Evolutionary conservation across 2,888 invertebrate genomes (phyloP).

Genomic region (Pharmacophagus antenor): DNA sequence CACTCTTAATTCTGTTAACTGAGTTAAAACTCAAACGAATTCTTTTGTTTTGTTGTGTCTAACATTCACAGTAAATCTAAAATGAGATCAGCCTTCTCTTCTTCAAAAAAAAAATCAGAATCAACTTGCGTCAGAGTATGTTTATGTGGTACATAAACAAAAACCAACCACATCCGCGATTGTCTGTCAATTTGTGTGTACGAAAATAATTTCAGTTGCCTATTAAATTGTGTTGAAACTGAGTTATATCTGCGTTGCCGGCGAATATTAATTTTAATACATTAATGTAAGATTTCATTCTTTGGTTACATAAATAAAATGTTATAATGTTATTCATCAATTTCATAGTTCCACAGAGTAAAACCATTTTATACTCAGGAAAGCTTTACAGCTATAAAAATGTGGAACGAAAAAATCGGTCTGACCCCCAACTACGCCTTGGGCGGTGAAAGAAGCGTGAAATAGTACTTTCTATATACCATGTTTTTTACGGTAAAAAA

Average conservation of each 20-base stretch:
- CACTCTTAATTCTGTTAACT: not conserved
- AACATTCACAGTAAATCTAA: constrained; percentile 19
- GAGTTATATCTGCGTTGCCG: constrained; percentile 12
- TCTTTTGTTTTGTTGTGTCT: constrained; percentile 16
- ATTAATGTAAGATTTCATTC: not conserved
- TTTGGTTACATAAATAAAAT: not conserved
- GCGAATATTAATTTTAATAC: constrained; percentile 1
- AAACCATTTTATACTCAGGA: not conserved
- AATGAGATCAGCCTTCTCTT: constrained; percentile 26
- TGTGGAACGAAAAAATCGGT: not conserved
- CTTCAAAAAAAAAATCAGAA: constrained; percentile 36
- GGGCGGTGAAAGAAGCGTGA: not conserved
- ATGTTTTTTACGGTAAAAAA: too few species aligned
- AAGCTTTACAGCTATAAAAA: not conserved
- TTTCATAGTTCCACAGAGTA: not conserved
- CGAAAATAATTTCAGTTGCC: constrained; percentile 32
- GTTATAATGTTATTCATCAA: not conserved
- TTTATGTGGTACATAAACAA: constrained; percentile 40
- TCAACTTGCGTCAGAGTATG: constrained; percentile 36
- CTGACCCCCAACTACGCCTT: not conserved
- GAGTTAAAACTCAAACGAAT: constrained; percentile 2
- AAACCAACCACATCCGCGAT: constrained; percentile 41
- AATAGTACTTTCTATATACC: not conserved
- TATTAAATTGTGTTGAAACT: constrained; percentile 25
- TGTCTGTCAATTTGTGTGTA: constrained; percentile 35